These are phyloP conservation scores for Syngnathus acus DNA, from an alignment of 2,797 vertebrate genomes.

Conservation along the genomic window DNA sequence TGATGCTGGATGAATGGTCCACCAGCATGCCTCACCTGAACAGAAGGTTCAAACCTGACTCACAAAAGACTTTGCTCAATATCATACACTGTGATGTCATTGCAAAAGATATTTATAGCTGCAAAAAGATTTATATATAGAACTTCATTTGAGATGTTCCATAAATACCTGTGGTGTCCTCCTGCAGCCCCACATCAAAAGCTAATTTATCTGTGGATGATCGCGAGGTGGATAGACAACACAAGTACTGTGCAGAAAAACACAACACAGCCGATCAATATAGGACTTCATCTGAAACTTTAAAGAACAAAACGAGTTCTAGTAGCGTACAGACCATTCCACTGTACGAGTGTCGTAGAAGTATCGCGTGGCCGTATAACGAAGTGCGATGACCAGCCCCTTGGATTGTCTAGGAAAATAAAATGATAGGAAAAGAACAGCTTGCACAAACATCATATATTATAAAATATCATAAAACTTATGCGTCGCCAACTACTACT, in stretches of 20 bases:
- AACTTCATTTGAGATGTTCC: background rate
- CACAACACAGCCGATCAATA: slow-evolving; percentile 3
- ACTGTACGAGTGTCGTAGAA: slow-evolving; percentile 90
- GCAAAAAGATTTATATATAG: background rate
- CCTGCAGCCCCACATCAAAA: slow-evolving; percentile 92
- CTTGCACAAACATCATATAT: too few relatives aligned
- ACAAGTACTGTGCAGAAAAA: slow-evolving; percentile 76
- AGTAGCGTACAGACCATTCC: slow-evolving; percentile 78
- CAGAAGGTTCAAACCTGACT: background rate
- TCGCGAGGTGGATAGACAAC: slow-evolving; percentile 88
- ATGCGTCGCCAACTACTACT: too few relatives aligned
- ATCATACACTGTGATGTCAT: background rate
- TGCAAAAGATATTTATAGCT: background rate
- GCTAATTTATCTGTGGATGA: slow-evolving; percentile 94
- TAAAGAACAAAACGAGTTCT: background rate
- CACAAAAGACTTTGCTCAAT: background rate
- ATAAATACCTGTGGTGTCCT: slow-evolving; percentile 82
- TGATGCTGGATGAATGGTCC: slow-evolving; percentile 95
- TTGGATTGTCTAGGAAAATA: slow-evolving; percentile 77
- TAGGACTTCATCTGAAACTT: background rate
- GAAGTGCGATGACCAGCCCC: slow-evolving; percentile 88
- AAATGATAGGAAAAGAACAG: background rate
- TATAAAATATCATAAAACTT: too few relatives aligned
- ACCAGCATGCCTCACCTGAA: slow-evolving; percentile 92
- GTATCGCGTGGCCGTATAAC: slow-evolving; percentile 86